Percentiles rank a stretch among this genome's conserved stretches.
Conservation (phyloP, 2,888 invertebrate species). For the Drosophila cyrtoloma region DNA sequence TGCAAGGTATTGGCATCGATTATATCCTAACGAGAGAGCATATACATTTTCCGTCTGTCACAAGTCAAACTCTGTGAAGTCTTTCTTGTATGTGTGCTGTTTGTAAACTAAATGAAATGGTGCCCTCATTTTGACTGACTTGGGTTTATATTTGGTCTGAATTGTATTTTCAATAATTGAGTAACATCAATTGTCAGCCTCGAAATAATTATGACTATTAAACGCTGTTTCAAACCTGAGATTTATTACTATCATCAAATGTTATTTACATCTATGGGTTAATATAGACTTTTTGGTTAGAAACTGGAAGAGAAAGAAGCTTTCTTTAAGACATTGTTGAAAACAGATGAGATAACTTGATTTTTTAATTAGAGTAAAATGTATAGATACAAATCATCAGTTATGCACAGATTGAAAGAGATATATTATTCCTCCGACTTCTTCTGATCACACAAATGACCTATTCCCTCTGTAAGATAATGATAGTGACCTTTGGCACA, state of each 20-base stretch:
- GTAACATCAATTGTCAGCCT: not conserved
- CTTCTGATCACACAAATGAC: no score
- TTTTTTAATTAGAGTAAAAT: rapidly evolving
- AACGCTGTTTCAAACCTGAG: not conserved
- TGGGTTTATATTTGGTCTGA: not conserved
- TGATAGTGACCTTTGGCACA: no score
- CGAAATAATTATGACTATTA: not conserved
- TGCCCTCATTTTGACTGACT: not conserved
- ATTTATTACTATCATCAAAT: no score
- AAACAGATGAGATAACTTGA: not conserved
- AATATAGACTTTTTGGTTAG: not conserved
- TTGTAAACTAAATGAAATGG: not conserved
- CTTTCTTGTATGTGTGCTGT: not conserved
- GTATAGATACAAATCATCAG: not conserved
- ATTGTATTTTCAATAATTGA: not conserved
- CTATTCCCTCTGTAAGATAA: no score
- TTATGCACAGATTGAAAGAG: no score
- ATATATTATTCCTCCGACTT: no score
- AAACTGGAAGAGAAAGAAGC: not conserved
- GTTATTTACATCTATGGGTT: not conserved
- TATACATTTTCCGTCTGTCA: not conserved
- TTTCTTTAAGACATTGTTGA: not conserved
- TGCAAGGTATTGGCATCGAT: not conserved
- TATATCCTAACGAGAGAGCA: not conserved
- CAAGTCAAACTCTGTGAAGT: not conserved